Evolutionary conservation across 2,888 invertebrate species (phyloP).

Genomic region (Alviniconcha strummeri): DNA sequence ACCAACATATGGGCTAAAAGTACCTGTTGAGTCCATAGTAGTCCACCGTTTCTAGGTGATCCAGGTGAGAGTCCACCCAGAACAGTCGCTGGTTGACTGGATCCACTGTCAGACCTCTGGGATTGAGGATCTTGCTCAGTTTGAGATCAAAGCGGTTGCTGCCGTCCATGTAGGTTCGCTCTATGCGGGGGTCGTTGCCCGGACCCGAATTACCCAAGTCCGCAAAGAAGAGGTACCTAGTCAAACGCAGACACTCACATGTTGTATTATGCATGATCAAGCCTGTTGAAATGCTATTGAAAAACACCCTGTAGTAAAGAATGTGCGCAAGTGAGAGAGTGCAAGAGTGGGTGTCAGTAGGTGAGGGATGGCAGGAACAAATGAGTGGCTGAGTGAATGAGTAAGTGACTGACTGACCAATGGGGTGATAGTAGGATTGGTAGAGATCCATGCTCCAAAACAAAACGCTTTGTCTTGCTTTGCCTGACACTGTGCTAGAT

Average conservation of each 20-base stretch:
- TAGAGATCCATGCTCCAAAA: too few relatives aligned
- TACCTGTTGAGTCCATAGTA: constrained; percentile 88
- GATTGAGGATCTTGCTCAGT: constrained; percentile 94
- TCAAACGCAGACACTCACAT: too few relatives aligned
- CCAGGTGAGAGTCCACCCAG: constrained; percentile 96
- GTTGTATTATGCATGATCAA: too few relatives aligned
- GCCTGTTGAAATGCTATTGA: too few relatives aligned
- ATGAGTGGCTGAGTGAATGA: background rate
- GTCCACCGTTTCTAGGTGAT: constrained; percentile 96
- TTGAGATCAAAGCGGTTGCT: constrained; percentile 81
- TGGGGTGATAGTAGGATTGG: too few relatives aligned
- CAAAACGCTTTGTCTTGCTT: too few relatives aligned
- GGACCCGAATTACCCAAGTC: constrained; percentile 76
- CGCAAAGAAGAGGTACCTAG: constrained; percentile 77
- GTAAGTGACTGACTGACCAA: background rate
- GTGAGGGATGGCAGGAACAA: background rate
- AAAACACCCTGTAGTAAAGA: too few relatives aligned
- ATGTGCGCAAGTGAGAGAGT: too few relatives aligned
- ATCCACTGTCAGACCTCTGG: constrained; percentile 93
- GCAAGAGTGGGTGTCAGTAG: too few relatives aligned
- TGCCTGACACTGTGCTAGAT: too few relatives aligned
- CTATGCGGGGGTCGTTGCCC: constrained; percentile 82
- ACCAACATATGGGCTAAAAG: too few relatives aligned
- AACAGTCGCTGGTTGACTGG: constrained; percentile 91
- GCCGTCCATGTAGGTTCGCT: constrained; percentile 87